phyloP scores from a whole-genome alignment of 2,797 vertebrate species.

The Allobates femoralis region DNA sequence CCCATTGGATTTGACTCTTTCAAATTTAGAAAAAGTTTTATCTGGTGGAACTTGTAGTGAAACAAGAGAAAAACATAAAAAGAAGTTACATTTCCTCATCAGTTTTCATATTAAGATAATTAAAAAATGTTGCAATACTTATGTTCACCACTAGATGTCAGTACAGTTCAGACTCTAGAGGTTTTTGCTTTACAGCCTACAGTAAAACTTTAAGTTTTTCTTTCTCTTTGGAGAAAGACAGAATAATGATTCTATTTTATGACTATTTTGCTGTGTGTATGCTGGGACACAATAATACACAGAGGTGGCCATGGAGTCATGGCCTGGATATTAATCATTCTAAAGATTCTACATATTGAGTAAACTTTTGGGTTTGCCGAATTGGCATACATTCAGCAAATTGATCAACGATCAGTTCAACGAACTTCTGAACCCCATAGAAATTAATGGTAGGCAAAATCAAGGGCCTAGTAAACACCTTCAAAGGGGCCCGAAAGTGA shows the following conservation, averaged over 20 bases:
- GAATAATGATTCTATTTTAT: background rate
- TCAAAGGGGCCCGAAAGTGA: no score
- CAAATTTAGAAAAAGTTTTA: background rate
- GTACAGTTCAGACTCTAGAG: background rate
- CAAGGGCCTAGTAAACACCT: no score
- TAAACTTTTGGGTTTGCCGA: no score
- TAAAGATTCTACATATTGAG: background rate
- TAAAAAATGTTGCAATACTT: background rate
- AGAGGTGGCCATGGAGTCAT: no score
- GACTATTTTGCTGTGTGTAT: background rate
- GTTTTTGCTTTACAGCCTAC: constrained; percentile 1
- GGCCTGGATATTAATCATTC: background rate
- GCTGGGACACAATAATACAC: no score
- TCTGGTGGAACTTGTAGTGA: background rate
- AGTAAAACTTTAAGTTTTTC: background rate
- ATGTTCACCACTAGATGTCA: constrained; percentile 3
- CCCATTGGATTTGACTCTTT: background rate
- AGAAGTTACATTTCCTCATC: background rate
- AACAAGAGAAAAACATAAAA: background rate
- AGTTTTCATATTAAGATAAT: background rate
- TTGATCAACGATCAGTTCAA: no score
- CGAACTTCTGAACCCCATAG: no score
- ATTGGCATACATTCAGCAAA: no score
- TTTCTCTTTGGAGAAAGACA: background rate
- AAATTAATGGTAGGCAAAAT: no score